Percentiles rank a stretch among this genome's conserved stretches.
These are phyloP conservation scores for Mustela lutreola DNA, from an alignment of 2,113 vertebrate species.

Conservation along the genomic window DNA sequence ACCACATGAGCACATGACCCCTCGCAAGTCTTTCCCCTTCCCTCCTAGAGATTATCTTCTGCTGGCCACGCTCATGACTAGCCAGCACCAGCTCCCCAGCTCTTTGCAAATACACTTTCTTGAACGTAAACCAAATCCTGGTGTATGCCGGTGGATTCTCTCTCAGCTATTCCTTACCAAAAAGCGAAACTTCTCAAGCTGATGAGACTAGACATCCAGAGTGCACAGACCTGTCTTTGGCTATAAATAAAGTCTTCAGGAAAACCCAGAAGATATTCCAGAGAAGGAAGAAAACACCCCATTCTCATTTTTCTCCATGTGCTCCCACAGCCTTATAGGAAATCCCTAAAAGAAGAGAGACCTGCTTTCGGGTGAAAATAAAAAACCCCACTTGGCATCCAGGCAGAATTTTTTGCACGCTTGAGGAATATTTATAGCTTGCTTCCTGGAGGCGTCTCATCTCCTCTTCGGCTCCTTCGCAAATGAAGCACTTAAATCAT, in stretches of 20 bases:
- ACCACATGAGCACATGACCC: fast-evolving
- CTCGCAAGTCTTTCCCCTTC: neutral
- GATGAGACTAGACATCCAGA: neutral
- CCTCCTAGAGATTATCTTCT: neutral
- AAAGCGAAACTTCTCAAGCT: neutral
- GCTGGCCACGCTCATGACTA: fast-evolving
- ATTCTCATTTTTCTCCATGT: fast-evolving
- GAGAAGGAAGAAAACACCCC: neutral
- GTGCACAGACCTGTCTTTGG: neutral
- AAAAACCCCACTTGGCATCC: neutral
- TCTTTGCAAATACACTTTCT: neutral
- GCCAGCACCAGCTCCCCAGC: neutral
- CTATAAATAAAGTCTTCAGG: neutral
- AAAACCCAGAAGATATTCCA: neutral
- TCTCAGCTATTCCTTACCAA: neutral
- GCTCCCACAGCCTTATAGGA: fast-evolving
- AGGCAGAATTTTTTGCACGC: constrained; percentile 10
- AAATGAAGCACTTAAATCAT: constrained; percentile 71
- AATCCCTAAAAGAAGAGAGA: neutral
- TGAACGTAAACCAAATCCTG: neutral
- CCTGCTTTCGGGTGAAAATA: neutral
- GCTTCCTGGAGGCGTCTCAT: neutral
- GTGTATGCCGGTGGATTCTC: fast-evolving
- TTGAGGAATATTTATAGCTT: constrained; percentile 67
- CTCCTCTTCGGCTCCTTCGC: neutral